phyloP scores from a whole-genome alignment of 1,140 invertebrate species.

The Mactra quadrangularis region DNA sequence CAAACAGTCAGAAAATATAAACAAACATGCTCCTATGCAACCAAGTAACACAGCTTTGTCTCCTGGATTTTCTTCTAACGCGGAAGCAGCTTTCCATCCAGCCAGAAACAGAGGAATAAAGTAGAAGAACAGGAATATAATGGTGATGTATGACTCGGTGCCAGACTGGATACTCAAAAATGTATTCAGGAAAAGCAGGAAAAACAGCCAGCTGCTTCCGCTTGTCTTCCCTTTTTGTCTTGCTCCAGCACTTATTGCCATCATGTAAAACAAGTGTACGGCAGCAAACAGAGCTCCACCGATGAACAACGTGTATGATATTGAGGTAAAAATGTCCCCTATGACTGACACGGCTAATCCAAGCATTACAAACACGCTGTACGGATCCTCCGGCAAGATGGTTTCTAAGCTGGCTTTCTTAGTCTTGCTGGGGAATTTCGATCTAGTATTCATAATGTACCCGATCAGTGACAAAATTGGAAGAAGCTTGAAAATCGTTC shows the following conservation, averaged over 20 bases:
- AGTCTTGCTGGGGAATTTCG: conserved; percentile 29
- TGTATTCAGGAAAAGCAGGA: conserved; percentile 24
- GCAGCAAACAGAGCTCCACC: conserved; percentile 64
- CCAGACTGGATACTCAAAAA: conserved; percentile 59
- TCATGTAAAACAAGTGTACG: conserved; percentile 59
- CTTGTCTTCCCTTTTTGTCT: conserved; percentile 4
- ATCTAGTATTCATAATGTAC: conserved; percentile 41
- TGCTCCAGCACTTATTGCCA: conserved; percentile 53
- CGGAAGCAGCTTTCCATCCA: conserved; percentile 56
- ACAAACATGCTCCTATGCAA: conserved; percentile 47
- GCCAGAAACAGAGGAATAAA: conserved; percentile 55
- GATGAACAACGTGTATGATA: conserved; percentile 62
- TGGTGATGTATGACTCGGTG: conserved; percentile 51
- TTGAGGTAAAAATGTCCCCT: conserved; percentile 62
- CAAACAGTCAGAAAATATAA: conserved; percentile 65
- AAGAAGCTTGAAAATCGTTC: conserved; percentile 61
- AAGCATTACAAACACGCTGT: conserved; percentile 30
- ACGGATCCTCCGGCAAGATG: conserved; percentile 44
- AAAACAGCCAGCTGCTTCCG: conserved; percentile 47
- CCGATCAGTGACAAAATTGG: conserved; percentile 60
- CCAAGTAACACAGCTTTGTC: conserved; percentile 41
- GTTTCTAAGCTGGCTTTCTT: conserved; percentile 21
- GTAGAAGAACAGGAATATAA: conserved; percentile 57
- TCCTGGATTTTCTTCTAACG: conserved; percentile 49
- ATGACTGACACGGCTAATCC: conserved; percentile 61